Evolutionary conservation across 2,888 invertebrate species (phyloP), one percentile per base, ranked within the genome.

Genomic region (Zygaena filipendulae): DNA sequence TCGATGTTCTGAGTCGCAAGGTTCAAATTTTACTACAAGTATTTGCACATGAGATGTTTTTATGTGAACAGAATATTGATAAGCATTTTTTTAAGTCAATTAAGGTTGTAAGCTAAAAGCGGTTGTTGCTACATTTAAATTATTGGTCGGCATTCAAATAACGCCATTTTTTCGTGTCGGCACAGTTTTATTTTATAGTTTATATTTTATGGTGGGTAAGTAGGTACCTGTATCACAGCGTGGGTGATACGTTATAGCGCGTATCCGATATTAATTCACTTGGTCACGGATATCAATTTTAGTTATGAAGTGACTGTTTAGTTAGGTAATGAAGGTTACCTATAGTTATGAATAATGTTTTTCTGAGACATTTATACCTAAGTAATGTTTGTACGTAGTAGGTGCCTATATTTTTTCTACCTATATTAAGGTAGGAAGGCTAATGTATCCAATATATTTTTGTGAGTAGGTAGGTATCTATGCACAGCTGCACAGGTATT

Each of bases 81-180:
- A 77, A 79, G 72, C 74, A 75, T 77, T 79, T 79, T n/a, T 16
- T 79, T 79, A 77, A 77, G 77, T 79, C 77, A 79, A 79, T 77
- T 79, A 79, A 75, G 75, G 77, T 74, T 79, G 77, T 79, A 77
- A 75, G 77, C 74, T 79, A 77, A 79, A 79, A 75, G 77, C 75
- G 68, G 75, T 77, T 79, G 77, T 77, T 77, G 74, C 75, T 79
- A 77, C 77, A 79, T 79, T 79, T 79, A 79, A 77, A 77, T 77
- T 79, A 79, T 77, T 71, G 75, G 75, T 61, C 68, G 70, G 74
- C 75, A 79, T 74, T 75, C 72, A 74, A 75, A 75, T 77, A 79
- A 72, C 75, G 75, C 74, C 68, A 75, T 74, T 77, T 79, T 77
- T 75, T 74, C 62, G 64, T 75, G 75, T 75, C 75, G 70, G 74